Percentiles rank a stretch among this genome's conserved stretches.
These are phyloP conservation scores for Aplocera efformata DNA, from an alignment of 2,888 invertebrate species.

Conservation along the genomic window DNA sequence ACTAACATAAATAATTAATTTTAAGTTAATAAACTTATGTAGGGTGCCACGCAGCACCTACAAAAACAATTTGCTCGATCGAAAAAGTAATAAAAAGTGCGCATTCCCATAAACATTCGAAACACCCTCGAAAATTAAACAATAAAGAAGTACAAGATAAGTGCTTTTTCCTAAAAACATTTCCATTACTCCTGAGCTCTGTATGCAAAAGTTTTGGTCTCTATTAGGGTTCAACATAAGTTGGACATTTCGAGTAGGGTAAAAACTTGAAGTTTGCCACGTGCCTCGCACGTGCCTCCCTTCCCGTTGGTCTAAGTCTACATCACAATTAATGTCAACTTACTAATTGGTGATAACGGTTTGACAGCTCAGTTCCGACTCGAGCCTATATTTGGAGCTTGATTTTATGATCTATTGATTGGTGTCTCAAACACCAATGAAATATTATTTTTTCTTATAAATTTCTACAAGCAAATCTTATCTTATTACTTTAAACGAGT, in stretches of 20 bases:
- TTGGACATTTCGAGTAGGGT: constrained; percentile 32
- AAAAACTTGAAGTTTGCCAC: constrained; percentile 50
- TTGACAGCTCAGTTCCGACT: constrained; percentile 38
- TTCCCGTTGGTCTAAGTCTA: constrained; percentile 49
- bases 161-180: constrained; percentile 41
- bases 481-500: too few relatives aligned
- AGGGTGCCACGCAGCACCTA: too few relatives aligned
- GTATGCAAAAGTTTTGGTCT: constrained; percentile 10
- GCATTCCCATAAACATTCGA: constrained; percentile 48
- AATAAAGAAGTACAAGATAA: constrained; percentile 55
- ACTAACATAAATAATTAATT: too few relatives aligned
- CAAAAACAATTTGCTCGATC: constrained; percentile 24
- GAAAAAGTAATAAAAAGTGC: constrained; percentile 31
- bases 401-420: not conserved
- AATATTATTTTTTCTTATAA: too few relatives aligned
- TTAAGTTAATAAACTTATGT: too few relatives aligned
- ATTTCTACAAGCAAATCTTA: too few relatives aligned
- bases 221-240: constrained; percentile 6
- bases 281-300: constrained; percentile 56
- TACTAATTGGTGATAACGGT: constrained; percentile 60
- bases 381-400: constrained; percentile 4
- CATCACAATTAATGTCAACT: constrained; percentile 65
- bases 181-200: constrained; percentile 7
- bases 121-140: constrained; percentile 52
- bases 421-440: too few relatives aligned